Evolutionary conservation across 2,797 vertebrate genomes (phyloP).

Genomic region (Acanthornis magna): DNA sequence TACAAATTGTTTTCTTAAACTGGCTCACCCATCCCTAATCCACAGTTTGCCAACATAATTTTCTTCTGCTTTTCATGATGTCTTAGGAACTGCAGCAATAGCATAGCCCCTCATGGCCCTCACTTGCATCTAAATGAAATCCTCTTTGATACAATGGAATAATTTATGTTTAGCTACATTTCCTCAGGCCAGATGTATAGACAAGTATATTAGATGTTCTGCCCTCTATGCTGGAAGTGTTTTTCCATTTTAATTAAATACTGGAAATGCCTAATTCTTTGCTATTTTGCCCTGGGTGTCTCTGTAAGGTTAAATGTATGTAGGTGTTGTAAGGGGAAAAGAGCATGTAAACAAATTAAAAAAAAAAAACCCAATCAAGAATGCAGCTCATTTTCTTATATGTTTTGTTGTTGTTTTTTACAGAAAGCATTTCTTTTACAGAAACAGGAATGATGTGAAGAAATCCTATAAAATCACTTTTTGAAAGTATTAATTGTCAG

Average conservation of each 20-base stretch:
- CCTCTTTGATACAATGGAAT: background rate
- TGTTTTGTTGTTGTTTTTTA: background rate
- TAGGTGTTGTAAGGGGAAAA: background rate
- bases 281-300: background rate
- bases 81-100: slow-evolving; percentile 15
- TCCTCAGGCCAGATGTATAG: slow-evolving; percentile 3
- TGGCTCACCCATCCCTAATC: slow-evolving; percentile 6
- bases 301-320: background rate
- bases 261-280: background rate
- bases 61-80: background rate
- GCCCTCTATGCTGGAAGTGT: background rate
- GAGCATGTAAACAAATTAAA: background rate
- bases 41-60: slow-evolving; percentile 36
- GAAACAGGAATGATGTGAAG: background rate
- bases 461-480: background rate
- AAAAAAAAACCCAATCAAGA: background rate
- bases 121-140: slow-evolving; percentile 24
- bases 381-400: background rate
- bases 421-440: background rate
- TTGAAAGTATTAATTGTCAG: background rate
- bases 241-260: background rate
- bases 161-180: slow-evolving; percentile 27
- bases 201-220: background rate
- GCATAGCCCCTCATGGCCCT: background rate
- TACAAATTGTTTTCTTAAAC: slow-evolving; percentile 54